Conservation (phyloP, 2,113 vertebrate species). For the Bubo scandiacus region DNA sequence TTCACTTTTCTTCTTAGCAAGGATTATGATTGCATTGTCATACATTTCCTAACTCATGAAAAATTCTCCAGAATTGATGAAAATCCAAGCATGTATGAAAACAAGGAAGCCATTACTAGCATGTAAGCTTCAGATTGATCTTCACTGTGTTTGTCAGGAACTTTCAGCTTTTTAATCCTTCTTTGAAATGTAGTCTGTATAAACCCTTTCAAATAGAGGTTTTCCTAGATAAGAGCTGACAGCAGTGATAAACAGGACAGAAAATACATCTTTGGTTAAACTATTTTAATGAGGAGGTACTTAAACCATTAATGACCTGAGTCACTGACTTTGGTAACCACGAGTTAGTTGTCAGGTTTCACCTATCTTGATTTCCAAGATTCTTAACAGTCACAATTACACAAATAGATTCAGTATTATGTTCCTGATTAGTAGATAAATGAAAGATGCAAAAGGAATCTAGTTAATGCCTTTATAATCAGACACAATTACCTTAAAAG, state of each 20-base stretch:
- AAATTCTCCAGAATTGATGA: not conserved
- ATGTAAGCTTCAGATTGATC: not conserved
- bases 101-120: not conserved
- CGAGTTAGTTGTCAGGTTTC: not conserved
- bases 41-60: not conserved
- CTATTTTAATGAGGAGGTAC: not conserved
- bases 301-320: constrained; percentile 38
- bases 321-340: constrained; percentile 8
- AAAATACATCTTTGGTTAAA: constrained; percentile 24
- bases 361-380: not conserved
- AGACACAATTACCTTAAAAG: constrained; percentile 48
- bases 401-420: constrained; percentile 25
- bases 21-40: not conserved
- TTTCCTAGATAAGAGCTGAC: not conserved
- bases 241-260: not conserved
- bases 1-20: not conserved
- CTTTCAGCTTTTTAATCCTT: not conserved
- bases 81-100: not conserved
- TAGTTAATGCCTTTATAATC: constrained; percentile 54
- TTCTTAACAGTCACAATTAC: constrained; percentile 12
- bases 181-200: not conserved
- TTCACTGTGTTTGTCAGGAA: not conserved
- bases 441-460: constrained; percentile 38
- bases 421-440: constrained; percentile 46
- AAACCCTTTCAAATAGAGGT: not conserved